Conservation (phyloP, 2,797 vertebrate genomes). For the Tauraco hartlaubi region DNA sequence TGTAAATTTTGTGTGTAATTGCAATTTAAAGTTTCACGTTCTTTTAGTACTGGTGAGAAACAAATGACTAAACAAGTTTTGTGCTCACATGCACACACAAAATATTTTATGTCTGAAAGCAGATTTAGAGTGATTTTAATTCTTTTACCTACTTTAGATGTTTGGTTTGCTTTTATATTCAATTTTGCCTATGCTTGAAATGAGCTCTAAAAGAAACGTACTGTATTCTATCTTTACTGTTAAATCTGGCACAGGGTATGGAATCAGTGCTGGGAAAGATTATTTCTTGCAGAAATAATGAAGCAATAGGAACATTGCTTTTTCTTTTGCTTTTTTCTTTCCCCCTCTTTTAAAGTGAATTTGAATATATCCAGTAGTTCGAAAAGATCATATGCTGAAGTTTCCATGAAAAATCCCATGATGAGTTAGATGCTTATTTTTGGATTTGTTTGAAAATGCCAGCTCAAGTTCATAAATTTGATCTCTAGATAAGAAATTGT, state of each 20-base stretch:
- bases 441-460: not conserved
- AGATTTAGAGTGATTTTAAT: not conserved
- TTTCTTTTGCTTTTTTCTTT: not conserved
- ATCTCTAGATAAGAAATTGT: not conserved
- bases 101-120: not conserved
- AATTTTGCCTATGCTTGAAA: not conserved
- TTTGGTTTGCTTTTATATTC: not conserved
- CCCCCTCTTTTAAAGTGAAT: not conserved
- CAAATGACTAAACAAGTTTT: not conserved
- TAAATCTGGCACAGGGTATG: not conserved
- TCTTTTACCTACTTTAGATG: not conserved
- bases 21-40: not conserved
- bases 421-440: not conserved
- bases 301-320: not conserved
- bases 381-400: not conserved
- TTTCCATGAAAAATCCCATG: not conserved
- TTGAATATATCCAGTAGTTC: conserved; percentile 5
- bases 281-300: conserved; percentile 32
- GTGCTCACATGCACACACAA: not conserved
- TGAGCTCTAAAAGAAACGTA: not conserved
- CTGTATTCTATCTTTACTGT: not conserved
- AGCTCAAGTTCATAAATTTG: not conserved
- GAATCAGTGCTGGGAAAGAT: conserved; percentile 17
- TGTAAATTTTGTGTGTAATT: not conserved
- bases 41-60: not conserved